Evolutionary conservation across 2,797 vertebrate genomes (phyloP).

Genomic region (Knipowitschia caucasica): DNA sequence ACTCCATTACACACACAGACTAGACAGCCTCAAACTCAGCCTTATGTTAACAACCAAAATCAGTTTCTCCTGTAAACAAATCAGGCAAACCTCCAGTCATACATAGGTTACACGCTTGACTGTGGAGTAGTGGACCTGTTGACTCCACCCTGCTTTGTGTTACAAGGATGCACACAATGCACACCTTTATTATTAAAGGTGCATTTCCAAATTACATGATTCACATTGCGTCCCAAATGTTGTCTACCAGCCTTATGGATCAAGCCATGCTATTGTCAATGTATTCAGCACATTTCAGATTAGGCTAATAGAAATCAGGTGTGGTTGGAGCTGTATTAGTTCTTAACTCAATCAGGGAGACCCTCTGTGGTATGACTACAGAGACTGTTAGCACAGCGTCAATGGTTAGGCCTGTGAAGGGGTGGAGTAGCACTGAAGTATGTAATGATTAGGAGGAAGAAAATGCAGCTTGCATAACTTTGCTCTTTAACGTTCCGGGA

Average conservation of each 20-base stretch:
- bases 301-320: constrained; percentile 76
- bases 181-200: constrained; percentile 71
- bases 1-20: constrained; percentile 42
- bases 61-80: constrained; percentile 77
- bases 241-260: constrained; percentile 68
- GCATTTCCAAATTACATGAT: constrained; percentile 51
- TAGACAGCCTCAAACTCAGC: constrained; percentile 45
- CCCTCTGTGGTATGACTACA: constrained; percentile 65
- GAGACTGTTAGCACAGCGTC: constrained; percentile 64
- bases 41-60: constrained; percentile 75
- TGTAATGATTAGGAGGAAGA: constrained; percentile 49
- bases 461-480: constrained; percentile 45
- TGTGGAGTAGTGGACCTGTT: constrained; percentile 78
- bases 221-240: constrained; percentile 66
- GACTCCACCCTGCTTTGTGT: constrained; percentile 42
- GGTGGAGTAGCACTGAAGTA: constrained; percentile 57
- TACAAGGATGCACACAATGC: constrained; percentile 48
- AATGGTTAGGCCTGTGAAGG: constrained; percentile 57
- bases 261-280: constrained; percentile 69
- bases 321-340: constrained; percentile 63
- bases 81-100: constrained; percentile 70
- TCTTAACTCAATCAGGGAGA: constrained; percentile 58
- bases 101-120: constrained; percentile 80
- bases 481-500: constrained; percentile 39
- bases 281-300: constrained; percentile 76